These are phyloP conservation scores for Lithobates pipiens DNA, from an alignment of 2,797 vertebrate genomes.

Conservation along the genomic window DNA sequence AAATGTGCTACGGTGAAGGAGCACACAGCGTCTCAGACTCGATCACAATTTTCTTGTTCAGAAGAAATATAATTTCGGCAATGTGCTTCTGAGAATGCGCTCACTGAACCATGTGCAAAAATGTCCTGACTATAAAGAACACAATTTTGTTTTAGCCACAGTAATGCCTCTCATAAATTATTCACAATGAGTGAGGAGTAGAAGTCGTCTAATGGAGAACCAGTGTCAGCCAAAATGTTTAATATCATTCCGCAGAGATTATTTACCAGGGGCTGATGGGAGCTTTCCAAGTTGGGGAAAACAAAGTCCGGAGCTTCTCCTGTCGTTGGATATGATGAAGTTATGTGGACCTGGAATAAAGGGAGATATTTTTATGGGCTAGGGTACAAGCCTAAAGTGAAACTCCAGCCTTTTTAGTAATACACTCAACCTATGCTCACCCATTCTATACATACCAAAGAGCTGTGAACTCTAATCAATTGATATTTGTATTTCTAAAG, in stretches of 20 bases:
- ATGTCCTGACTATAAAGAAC: slow-evolving; percentile 15
- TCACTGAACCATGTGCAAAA: slow-evolving; percentile 6
- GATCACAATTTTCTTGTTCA: background rate
- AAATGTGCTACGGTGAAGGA: background rate
- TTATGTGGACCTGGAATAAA: too few species aligned
- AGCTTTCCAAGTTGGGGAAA: background rate
- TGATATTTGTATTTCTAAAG: too few species aligned
- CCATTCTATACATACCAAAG: too few species aligned
- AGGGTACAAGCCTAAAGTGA: too few species aligned
- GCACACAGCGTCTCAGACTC: background rate
- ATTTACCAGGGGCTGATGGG: background rate
- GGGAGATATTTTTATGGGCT: too few species aligned
- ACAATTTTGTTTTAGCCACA: slow-evolving; percentile 16
- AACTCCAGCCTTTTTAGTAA: too few species aligned
- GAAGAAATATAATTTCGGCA: background rate
- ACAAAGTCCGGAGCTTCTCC: too few species aligned
- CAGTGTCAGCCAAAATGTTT: background rate
- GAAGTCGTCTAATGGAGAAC: background rate
- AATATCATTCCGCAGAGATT: background rate
- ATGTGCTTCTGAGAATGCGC: slow-evolving; percentile 2
- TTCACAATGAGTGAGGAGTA: background rate
- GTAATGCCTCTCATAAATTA: slow-evolving; percentile 21
- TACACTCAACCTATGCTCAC: too few species aligned
- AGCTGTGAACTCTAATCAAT: too few species aligned
- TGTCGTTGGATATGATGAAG: too few species aligned